Percentiles rank a stretch among this genome's conserved stretches.
phyloP scores from a whole-genome alignment of 2,797 vertebrate species.

The Synanceia verrucosa region DNA sequence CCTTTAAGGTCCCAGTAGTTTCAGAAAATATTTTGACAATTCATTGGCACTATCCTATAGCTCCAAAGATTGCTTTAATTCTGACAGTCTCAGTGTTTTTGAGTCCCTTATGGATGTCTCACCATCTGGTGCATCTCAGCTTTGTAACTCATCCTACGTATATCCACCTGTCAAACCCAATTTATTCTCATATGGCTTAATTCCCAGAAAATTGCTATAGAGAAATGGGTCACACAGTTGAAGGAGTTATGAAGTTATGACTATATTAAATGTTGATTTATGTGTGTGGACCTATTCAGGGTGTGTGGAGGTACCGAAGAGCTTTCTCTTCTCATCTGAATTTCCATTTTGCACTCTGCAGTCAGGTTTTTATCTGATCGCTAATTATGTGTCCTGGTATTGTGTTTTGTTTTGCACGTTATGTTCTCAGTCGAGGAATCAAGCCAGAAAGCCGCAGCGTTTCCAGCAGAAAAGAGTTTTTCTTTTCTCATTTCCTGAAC shows the following conservation, averaged over 20 bases:
- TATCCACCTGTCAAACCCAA: conserved; percentile 42
- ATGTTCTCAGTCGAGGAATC: not conserved
- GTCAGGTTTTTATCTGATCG: not conserved
- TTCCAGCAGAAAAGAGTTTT: not conserved
- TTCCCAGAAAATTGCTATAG: conserved; percentile 8
- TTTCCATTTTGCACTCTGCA: not conserved
- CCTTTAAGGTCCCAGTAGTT: not conserved
- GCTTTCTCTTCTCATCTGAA: not conserved
- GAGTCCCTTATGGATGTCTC: conserved; percentile 30
- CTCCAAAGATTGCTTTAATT: conserved; percentile 24
- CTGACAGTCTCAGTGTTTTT: conserved; percentile 34
- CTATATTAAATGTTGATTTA: not conserved
- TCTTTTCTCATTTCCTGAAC: not conserved
- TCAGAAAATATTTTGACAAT: conserved; percentile 6
- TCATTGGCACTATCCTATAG: not conserved
- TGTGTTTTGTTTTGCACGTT: not conserved
- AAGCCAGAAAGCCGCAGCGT: not conserved
- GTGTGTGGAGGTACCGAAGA: not conserved
- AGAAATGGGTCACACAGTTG: conserved; percentile 2
- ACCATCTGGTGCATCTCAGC: conserved; percentile 48
- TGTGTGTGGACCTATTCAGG: not conserved
- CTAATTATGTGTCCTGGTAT: not conserved
- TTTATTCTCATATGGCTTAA: conserved; percentile 29
- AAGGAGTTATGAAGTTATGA: not conserved
- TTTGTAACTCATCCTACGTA: conserved; percentile 22